phyloP scores from a whole-genome alignment of 2,797 vertebrate species.

The Lates japonicus region DNA sequence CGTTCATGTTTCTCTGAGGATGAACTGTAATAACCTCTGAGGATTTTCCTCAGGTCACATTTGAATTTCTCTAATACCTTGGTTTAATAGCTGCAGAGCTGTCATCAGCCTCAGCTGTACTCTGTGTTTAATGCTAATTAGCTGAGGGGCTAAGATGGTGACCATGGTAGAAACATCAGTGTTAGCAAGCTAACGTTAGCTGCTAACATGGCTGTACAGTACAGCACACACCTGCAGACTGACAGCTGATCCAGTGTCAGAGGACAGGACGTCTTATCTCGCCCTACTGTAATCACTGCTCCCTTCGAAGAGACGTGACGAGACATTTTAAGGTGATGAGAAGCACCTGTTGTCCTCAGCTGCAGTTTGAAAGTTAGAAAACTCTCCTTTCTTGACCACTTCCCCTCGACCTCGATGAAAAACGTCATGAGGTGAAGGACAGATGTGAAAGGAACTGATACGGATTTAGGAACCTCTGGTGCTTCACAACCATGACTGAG shows the following conservation, averaged over 20 bases:
- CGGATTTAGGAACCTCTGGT: too few species aligned
- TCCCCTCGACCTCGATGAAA: too few species aligned
- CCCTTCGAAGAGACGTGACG: neutral
- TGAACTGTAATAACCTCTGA: neutral
- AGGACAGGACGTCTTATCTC: neutral
- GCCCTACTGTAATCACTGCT: too few species aligned
- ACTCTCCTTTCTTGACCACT: too few species aligned
- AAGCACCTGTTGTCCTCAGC: neutral
- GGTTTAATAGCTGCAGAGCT: neutral
- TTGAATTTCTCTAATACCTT: neutral
- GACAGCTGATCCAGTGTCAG: neutral
- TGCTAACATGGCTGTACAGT: too few species aligned
- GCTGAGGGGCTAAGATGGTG: neutral
- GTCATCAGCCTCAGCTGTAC: neutral
- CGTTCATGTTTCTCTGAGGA: neutral
- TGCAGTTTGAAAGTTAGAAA: too few species aligned
- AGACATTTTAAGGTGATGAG: neutral
- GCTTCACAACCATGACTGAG: neutral
- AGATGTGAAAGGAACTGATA: too few species aligned
- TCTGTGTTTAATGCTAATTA: neutral
- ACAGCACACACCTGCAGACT: neutral
- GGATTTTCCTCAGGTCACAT: neutral
- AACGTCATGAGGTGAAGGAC: too few species aligned
- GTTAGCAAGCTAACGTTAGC: neutral
- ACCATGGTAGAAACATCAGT: neutral